phyloP scores from a whole-genome alignment of 1,140 invertebrate genomes.

The Asbolus verrucosus region DNA sequence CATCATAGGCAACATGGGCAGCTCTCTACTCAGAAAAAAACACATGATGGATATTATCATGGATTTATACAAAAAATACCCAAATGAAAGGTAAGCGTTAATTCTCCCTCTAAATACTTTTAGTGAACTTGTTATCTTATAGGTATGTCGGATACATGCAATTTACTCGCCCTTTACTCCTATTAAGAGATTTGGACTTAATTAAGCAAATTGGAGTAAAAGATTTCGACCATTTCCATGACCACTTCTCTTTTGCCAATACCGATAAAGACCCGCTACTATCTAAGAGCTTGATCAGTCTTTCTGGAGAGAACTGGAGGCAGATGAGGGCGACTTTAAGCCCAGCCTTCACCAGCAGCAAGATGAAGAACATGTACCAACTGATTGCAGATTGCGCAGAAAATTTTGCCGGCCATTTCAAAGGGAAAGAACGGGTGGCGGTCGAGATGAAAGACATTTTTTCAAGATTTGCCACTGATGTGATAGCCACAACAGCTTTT shows the following conservation, averaged over 20 bases:
- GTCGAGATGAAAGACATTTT: slow-evolving; percentile 53
- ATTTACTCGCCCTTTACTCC: slow-evolving; percentile 66
- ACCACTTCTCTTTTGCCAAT: slow-evolving; percentile 55
- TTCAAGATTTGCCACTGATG: slow-evolving; percentile 43
- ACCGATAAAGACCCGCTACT: slow-evolving; percentile 67
- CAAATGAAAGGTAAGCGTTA: slow-evolving; percentile 31
- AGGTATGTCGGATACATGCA: slow-evolving; percentile 68
- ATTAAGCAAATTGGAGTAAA: slow-evolving; percentile 56
- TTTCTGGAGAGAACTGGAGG: slow-evolving; percentile 62
- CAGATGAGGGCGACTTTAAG: slow-evolving; percentile 63
- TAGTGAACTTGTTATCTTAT: slow-evolving; percentile 2
- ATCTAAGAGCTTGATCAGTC: slow-evolving; percentile 63
- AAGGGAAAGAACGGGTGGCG: slow-evolving; percentile 53
- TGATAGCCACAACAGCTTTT: slow-evolving; percentile 61
- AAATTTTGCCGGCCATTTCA: slow-evolving; percentile 59
- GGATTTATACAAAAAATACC: slow-evolving; percentile 32
- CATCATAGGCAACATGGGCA: slow-evolving; percentile 41
- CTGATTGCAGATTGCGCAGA: slow-evolving; percentile 60
- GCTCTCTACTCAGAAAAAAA: slow-evolving; percentile 13
- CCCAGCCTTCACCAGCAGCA: slow-evolving; percentile 65
- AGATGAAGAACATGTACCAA: slow-evolving; percentile 64
- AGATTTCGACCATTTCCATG: slow-evolving; percentile 64
- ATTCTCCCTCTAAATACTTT: slow-evolving; percentile 9
- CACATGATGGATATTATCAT: not conserved
- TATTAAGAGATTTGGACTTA: slow-evolving; percentile 72